These are phyloP conservation scores for Drosophila tanythrix DNA, from an alignment of 2,888 invertebrate genomes.

Conservation along the genomic window DNA sequence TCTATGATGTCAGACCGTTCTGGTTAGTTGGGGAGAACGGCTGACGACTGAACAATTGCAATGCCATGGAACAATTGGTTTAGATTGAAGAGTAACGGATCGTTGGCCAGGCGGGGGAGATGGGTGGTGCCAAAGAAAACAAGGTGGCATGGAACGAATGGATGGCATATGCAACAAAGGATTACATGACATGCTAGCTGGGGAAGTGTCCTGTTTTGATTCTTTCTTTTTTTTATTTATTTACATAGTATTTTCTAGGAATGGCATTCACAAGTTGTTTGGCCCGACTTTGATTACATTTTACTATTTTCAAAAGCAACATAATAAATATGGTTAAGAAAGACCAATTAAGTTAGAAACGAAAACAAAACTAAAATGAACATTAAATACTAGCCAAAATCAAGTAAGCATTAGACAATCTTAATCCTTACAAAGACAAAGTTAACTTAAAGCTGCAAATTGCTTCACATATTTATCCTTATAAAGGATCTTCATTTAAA, in stretches of 20 bases:
- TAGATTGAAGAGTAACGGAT: constrained; percentile 62
- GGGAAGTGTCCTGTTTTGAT: not conserved
- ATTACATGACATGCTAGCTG: constrained; percentile 20
- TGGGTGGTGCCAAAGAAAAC: constrained; percentile 5
- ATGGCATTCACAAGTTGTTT: constrained; percentile 10
- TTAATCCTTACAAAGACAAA: not conserved
- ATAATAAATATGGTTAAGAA: constrained; percentile 22
- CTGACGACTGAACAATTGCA: constrained; percentile 52
- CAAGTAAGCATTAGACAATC: not conserved
- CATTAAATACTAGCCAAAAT: not conserved
- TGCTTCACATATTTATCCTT: not conserved
- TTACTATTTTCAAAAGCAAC: constrained; percentile 6
- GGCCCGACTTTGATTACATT: constrained; percentile 28
- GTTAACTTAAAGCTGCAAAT: not conserved
- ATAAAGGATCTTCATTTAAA: not conserved
- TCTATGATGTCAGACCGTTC: constrained; percentile 39
- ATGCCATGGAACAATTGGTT: constrained; percentile 58
- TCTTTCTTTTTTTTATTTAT: constrained; percentile 6
- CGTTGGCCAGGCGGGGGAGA: not conserved
- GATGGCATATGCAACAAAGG: constrained; percentile 42
- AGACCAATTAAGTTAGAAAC: constrained; percentile 28
- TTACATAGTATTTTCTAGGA: constrained; percentile 10
- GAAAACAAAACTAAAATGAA: not conserved
- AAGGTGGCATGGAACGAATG: constrained; percentile 10
- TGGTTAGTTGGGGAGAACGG: constrained; percentile 24